phyloP scores from a whole-genome alignment of 2,888 invertebrate species.

The Ferdinandea cuprea region DNA sequence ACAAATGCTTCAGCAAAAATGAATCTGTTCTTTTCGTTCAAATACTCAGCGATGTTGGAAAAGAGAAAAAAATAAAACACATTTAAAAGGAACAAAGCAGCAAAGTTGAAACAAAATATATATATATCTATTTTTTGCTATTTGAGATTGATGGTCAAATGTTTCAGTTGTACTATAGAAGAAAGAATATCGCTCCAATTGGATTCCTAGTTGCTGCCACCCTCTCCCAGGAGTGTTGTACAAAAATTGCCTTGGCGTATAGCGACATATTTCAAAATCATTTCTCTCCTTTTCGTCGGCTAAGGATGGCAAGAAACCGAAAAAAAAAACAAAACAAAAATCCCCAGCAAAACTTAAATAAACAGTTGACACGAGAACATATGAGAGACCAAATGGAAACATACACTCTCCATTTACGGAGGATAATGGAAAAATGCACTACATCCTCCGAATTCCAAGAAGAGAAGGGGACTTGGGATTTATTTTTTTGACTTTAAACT shows the following conservation, averaged over 20 bases:
- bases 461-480: neutral
- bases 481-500: constrained; percentile 33
- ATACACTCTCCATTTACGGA: constrained; percentile 56
- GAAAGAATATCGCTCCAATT: constrained; percentile 31
- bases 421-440: constrained; percentile 55
- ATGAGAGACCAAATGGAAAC: constrained; percentile 65
- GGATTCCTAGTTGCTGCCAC: constrained; percentile 6
- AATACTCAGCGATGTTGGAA: neutral
- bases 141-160: constrained; percentile 57
- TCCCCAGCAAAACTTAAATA: constrained; percentile 55
- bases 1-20: constrained; percentile 17
- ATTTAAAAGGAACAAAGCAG: neutral
- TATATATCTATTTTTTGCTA: too few species aligned
- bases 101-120: constrained; percentile 21
- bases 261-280: constrained; percentile 31
- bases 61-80: neutral
- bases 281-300: constrained; percentile 14
- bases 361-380: constrained; percentile 68
- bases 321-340: too few species aligned
- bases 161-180: constrained; percentile 23
- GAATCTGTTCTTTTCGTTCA: constrained; percentile 12
- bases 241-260: constrained; percentile 32
- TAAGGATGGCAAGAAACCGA: constrained; percentile 26
- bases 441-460: neutral
- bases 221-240: constrained; percentile 22